Conservation (phyloP, 2,797 vertebrate species). For the Mormyrops boulengeri region DNA sequence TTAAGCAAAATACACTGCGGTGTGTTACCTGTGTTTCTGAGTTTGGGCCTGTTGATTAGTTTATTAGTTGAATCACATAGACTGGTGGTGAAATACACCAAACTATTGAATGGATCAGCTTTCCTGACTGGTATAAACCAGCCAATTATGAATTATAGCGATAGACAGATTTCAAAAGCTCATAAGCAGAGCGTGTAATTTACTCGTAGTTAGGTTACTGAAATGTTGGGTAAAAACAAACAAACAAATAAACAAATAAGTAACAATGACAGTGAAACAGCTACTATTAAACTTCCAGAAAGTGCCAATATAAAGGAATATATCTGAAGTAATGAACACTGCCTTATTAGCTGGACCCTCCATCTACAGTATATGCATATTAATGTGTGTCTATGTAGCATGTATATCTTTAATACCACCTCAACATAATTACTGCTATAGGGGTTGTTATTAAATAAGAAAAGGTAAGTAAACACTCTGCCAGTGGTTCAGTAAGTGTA, state of each 20-base stretch:
- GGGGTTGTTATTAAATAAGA: background rate
- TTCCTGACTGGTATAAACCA: background rate
- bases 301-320: conserved; percentile 40
- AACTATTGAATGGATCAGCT: background rate
- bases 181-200: conserved; percentile 36
- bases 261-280: background rate
- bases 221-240: too few relatives aligned
- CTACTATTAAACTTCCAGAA: conserved; percentile 24
- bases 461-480: background rate
- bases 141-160: background rate
- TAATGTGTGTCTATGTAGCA: background rate
- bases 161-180: conserved; percentile 43
- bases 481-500: background rate
- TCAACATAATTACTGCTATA: background rate
- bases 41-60: background rate
- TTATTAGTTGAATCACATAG: background rate
- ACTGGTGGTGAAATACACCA: background rate
- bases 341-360: conserved; percentile 19
- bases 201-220: conserved; percentile 42
- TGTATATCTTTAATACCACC: background rate
- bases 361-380: background rate
- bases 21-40: background rate
- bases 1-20: background rate
- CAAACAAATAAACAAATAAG: too few relatives aligned
- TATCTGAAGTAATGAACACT: conserved; percentile 25